These are phyloP conservation scores for Mnemiopsis leidyi DNA, from an alignment of 37 sponge, comb jelly and placozoan genomes.

Conservation along the genomic window DNA sequence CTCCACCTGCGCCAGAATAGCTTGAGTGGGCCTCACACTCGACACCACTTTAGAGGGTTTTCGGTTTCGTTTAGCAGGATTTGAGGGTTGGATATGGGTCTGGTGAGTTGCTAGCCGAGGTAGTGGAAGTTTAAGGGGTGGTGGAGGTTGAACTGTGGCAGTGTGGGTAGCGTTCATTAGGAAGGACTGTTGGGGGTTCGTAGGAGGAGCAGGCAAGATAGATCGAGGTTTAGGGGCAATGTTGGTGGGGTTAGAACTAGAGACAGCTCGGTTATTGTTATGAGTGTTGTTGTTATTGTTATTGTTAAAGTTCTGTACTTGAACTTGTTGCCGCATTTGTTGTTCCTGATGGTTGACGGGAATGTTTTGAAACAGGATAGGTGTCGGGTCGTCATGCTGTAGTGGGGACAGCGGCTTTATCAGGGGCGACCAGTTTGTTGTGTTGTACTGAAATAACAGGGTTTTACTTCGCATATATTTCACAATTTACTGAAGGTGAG, in stretches of 20 bases:
- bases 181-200: slow-evolving; percentile 1
- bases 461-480: too few relatives aligned
- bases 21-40: slow-evolving; percentile 50
- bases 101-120: neutral
- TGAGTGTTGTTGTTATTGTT: neutral
- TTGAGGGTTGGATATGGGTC: neutral
- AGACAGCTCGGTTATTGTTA: neutral
- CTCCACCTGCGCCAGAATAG: neutral
- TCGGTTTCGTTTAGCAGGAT: neutral
- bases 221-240: neutral
- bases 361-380: neutral
- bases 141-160: neutral
- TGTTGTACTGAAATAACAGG: neutral
- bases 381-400: neutral
- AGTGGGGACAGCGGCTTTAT: slow-evolving; percentile 26
- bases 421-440: slow-evolving; percentile 35
- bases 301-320: neutral
- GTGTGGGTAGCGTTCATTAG: neutral
- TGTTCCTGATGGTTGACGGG: neutral
- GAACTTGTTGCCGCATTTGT: neutral
- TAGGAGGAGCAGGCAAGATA: neutral
- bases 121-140: slow-evolving; percentile 10
- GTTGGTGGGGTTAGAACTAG: neutral
- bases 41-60: slow-evolving; percentile 2
- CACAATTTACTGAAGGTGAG: too few relatives aligned